Evolutionary conservation across 2,888 invertebrate species (phyloP), one percentile per base, ranked within the genome.

Genomic region (Alloplasta piceator): DNA sequence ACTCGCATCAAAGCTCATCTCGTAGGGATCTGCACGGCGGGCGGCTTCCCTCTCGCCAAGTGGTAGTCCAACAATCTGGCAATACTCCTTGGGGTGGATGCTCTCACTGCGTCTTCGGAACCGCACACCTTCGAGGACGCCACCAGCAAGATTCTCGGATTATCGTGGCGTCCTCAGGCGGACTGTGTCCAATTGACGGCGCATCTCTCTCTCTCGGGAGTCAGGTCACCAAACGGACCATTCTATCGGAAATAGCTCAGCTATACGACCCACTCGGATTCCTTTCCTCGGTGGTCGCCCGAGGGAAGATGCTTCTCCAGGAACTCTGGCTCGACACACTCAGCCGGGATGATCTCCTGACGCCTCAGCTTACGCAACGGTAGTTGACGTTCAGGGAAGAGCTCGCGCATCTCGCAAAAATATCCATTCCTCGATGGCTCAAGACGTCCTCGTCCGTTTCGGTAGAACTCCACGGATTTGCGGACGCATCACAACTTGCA

Each of bases 201-300:
- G 6, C 46, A 39, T n/a, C 2, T 46, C 14, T n/a, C 36, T 5
- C 36, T 5, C 0, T 0, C 12, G 5, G 38, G 12, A 1, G 6
- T 6, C 6, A 5, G 38, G 12, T 76, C 38, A 80, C 82, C 0
- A 83, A 85, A 56, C 26, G 84, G 0, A 5, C 39, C 0, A 64
- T 82, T 6, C 39, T 83, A 0, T 84, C 83, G 0, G 63, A 82
- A 39, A 36, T 78, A 0, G 82, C 84, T 6, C 73, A 75, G 12
- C 48, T 85, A 6, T 85, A 71, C 16, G 83, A 85, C 52, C 84
- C 82, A 4, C 67, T 85, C 0, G 83, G 83, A 0, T 81, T 80
- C 46, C 12, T 81, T 0, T 39, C 82, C 1, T 85, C 84, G 1
- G 61, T 82, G 0, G 43, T 78, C 0, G 78, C 84, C 9, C 56